Percentiles rank a stretch among this genome's conserved stretches.
Evolutionary conservation across 2,113 vertebrate species (phyloP).

Genomic region (Malurus alboscapulatus): DNA sequence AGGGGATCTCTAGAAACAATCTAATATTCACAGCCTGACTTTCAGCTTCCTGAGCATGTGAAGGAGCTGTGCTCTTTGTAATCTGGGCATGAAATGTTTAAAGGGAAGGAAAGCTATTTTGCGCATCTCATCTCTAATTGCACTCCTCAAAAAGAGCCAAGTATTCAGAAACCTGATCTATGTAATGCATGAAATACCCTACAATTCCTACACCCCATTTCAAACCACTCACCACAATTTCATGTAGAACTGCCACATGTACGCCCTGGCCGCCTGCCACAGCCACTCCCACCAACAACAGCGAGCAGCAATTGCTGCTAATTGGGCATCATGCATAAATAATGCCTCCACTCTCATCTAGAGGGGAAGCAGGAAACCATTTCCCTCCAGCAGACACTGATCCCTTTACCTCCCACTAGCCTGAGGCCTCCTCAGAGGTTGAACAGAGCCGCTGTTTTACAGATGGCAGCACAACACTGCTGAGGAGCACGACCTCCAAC

Average conservation of each 20-base stretch:
- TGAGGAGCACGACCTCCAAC: fast-evolving
- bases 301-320: conserved; percentile 41
- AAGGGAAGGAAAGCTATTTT: not conserved
- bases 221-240: not conserved
- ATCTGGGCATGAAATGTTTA: not conserved
- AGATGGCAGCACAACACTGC: not conserved
- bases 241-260: not conserved
- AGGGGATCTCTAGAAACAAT: not conserved
- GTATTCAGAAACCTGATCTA: not conserved
- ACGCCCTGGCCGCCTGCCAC: conserved; percentile 30
- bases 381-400: not conserved
- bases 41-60: not conserved
- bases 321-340: conserved; percentile 57
- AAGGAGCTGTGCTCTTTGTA: not conserved
- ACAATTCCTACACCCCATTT: not conserved
- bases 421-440: conserved; percentile 1
- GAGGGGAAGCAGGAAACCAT: conserved; percentile 7
- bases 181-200: not conserved
- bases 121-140: not conserved
- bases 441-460: not conserved
- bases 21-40: not conserved
- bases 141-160: not conserved
- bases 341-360: not conserved
- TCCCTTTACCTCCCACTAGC: conserved; percentile 3
- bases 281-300: conserved; percentile 18